A percentile compares a stretch with the other conserved stretches of the same genome.
Conservation (phyloP, 1,140 invertebrate species). For the Cecropterus lyciades region DNA sequence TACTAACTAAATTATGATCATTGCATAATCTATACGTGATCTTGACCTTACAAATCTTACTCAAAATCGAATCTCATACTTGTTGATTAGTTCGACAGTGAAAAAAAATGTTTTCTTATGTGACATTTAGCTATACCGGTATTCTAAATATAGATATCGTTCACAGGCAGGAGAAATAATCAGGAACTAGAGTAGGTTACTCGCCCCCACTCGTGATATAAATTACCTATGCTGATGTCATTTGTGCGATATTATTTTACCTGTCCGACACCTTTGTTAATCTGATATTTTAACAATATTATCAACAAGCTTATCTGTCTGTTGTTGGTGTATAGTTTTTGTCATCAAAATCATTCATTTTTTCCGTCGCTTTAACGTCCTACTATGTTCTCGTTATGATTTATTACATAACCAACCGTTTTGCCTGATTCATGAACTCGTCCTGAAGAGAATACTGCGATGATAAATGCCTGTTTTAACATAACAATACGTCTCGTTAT, state of each 20-base stretch:
- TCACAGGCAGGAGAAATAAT: slow-evolving; percentile 36
- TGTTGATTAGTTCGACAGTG: no score
- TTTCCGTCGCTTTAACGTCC: slow-evolving; percentile 2
- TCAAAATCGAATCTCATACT: no score
- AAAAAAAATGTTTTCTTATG: not conserved
- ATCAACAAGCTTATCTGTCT: slow-evolving; percentile 30
- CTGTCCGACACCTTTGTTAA: slow-evolving; percentile 33
- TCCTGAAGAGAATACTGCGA: slow-evolving; percentile 40
- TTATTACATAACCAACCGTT: slow-evolving; percentile 21
- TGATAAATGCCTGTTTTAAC: slow-evolving; percentile 57
- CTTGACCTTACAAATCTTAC: no score
- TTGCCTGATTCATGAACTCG: slow-evolving; percentile 41
- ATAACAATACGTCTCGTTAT: slow-evolving; percentile 53
- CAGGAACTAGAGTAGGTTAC: slow-evolving; percentile 43
- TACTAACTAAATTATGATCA: no score
- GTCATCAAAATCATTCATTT: slow-evolving; percentile 18
- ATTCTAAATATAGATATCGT: slow-evolving; percentile 22
- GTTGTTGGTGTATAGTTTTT: slow-evolving; percentile 21
- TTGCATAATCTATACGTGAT: no score
- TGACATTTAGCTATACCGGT: slow-evolving; percentile 8
- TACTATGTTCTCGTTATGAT: slow-evolving; percentile 10
- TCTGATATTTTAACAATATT: slow-evolving; percentile 34
- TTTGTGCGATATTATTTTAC: slow-evolving; percentile 34
- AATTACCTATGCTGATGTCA: slow-evolving; percentile 35
- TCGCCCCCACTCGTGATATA: slow-evolving; percentile 42